These are phyloP conservation scores for Scolanthus callimorphus DNA, from an alignment of 92 coral and sea anemone species.

Conservation along the genomic window DNA sequence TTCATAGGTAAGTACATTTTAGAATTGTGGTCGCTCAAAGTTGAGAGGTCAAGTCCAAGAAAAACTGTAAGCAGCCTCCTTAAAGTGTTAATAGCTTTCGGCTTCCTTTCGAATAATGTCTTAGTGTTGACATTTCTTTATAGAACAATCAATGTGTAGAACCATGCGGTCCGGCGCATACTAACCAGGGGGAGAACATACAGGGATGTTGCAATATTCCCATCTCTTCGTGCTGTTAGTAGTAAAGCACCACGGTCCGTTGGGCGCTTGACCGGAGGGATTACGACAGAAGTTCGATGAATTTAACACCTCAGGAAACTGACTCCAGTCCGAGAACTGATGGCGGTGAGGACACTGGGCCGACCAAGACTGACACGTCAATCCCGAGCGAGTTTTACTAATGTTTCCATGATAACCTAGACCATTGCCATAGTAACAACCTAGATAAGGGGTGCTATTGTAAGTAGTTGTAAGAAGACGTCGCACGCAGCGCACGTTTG, in stretches of 20 bases:
- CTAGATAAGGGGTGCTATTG: constrained; percentile 22
- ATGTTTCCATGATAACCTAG: constrained; percentile 40
- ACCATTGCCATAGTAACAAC: constrained; percentile 36
- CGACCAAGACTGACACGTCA: constrained; percentile 52
- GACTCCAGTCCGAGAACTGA: not conserved
- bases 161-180: too few species aligned
- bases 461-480: too few species aligned
- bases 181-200: constrained; percentile 24
- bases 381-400: constrained; percentile 42
- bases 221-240: constrained; percentile 31
- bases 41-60: too few species aligned
- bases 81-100: too few species aligned
- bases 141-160: too few species aligned
- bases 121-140: too few species aligned
- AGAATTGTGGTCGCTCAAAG: too few species aligned
- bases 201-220: constrained; percentile 52
- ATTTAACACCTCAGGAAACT: constrained; percentile 26
- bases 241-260: constrained; percentile 64
- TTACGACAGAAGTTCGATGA: constrained; percentile 51
- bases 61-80: too few species aligned
- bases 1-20: too few species aligned
- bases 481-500: too few species aligned
- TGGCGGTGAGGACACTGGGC: constrained; percentile 67
- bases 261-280: constrained; percentile 42
- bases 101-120: too few species aligned